Base-by-base conservation (phyloP, 1,140 invertebrate genomes). In the Pinna nobilis region DNA sequence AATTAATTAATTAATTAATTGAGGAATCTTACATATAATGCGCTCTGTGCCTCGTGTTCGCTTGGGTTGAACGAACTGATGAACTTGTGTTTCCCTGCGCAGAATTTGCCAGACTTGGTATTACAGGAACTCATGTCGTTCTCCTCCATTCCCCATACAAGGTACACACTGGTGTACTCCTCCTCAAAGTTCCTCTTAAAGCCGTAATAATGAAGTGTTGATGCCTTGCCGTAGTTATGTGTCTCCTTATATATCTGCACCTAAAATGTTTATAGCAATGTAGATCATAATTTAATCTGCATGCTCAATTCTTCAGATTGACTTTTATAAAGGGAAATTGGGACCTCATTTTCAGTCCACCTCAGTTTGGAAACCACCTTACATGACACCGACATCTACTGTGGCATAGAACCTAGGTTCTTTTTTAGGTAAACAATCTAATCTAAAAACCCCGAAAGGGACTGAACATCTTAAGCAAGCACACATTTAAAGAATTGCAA, bases 71-170 rank as follows among this genome's bases (percentile, higher is more conserved):
- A 70, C 1, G 41, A 39, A 23, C 71, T 39, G 13, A 59, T 65
- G 51, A 57, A 69, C 41, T 55, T 60, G 20, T 44, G 55, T 11
- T 11, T 23, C 15, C 75, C 69, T 3, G 60, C 66, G 33, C 61
- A 74, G 51, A 71, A 78, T 18, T 76, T 44, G 30, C 37, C 35
- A 11, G 74, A 68, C 30, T 71, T 70, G 7, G 63, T 44, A 33
- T 79, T 70, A 57, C 78, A 82, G 13, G 35, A 13, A 23, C 51
- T 53, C 20, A 76, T 66, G 41, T 80, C 74, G 50, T 77, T 70
- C 18, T 61, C 28, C 32, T 75, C 55, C 25, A 83, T 57, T 32
- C 75, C 80, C 76, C 78, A 82, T 13, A 59, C 57, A 11, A 82
- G 35, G 28, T 70, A 64, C n/a, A 83, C 67, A 13, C n/a, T 59